phyloP scores from a whole-genome alignment of 2,888 invertebrate genomes.

The Coecobrya sp. region DNA sequence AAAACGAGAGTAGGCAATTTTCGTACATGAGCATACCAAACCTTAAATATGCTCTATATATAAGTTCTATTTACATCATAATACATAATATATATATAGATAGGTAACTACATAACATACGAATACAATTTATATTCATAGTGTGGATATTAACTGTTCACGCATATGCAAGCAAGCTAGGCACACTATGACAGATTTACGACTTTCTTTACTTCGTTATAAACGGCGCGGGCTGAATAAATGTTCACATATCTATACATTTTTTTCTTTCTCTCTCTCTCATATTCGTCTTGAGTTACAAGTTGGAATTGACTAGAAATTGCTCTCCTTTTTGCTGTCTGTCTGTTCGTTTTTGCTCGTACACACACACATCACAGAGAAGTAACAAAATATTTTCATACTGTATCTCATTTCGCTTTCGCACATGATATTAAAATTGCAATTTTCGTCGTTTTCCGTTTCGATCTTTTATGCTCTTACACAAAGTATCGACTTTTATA shows the following conservation, averaged over 20 bases:
- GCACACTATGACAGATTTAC: slow-evolving; percentile 74
- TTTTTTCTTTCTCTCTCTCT: not conserved
- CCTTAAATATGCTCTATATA: not conserved
- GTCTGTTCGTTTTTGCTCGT: not conserved
- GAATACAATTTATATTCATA: no score
- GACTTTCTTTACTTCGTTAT: slow-evolving; percentile 67
- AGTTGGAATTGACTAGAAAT: slow-evolving; percentile 55
- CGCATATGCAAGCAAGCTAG: slow-evolving; percentile 43
- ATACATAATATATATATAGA: not conserved
- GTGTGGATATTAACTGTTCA: slow-evolving; percentile 28
- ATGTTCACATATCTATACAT: slow-evolving; percentile 31
- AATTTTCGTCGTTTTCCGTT: slow-evolving; percentile 65
- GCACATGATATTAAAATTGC: slow-evolving; percentile 72
- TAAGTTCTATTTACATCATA: not conserved
- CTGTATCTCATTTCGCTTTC: slow-evolving; percentile 69
- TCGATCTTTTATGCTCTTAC: slow-evolving; percentile 20
- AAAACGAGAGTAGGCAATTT: slow-evolving; percentile 33
- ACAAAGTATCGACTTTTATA: slow-evolving; percentile 22
- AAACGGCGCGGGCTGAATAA: slow-evolving; percentile 30
- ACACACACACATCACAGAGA: not conserved
- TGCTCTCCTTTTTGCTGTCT: slow-evolving; percentile 45
- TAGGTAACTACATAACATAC: no score
- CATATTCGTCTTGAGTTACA: slow-evolving; percentile 7
- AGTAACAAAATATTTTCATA: slow-evolving; percentile 59
- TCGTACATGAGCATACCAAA: slow-evolving; percentile 17